phyloP scores from a whole-genome alignment of 2,113 vertebrate genomes.

The Scomber colias region DNA sequence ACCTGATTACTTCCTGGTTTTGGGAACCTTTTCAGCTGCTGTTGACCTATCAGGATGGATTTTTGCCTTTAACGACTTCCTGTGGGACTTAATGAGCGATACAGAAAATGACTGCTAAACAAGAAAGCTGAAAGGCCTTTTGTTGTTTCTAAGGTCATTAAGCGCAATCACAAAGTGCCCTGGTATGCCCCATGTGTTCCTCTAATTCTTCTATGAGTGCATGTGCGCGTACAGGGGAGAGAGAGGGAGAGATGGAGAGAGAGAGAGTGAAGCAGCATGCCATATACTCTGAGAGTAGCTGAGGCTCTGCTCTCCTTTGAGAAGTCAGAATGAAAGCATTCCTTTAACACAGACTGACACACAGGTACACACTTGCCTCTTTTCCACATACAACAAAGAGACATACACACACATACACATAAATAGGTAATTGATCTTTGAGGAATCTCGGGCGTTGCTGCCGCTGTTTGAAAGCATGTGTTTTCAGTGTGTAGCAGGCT shows the following conservation, averaged over 20 bases:
- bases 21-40: constrained; percentile 76
- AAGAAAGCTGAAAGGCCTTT: constrained; percentile 69
- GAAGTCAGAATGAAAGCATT: constrained; percentile 57
- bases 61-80: constrained; percentile 73
- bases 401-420: not conserved
- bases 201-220: constrained; percentile 18
- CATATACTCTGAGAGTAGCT: constrained; percentile 24
- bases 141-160: constrained; percentile 73
- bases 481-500: constrained; percentile 56
- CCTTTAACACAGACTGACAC: constrained; percentile 38
- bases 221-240: not conserved
- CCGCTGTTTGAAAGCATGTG: constrained; percentile 71
- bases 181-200: constrained; percentile 46
- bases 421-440: constrained; percentile 51
- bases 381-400: not conserved
- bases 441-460: constrained; percentile 67
- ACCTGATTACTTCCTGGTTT: constrained; percentile 77
- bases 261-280: too few relatives aligned
- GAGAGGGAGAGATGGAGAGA: not conserved
- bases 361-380: constrained; percentile 7
- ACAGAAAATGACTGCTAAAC: constrained; percentile 53
- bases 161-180: constrained; percentile 64
- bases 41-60: constrained; percentile 71
- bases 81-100: constrained; percentile 73
- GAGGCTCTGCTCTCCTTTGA: constrained; percentile 17